These are phyloP conservation scores for Semnornis frantzii DNA, from an alignment of 2,113 vertebrate genomes.

Conservation along the genomic window DNA sequence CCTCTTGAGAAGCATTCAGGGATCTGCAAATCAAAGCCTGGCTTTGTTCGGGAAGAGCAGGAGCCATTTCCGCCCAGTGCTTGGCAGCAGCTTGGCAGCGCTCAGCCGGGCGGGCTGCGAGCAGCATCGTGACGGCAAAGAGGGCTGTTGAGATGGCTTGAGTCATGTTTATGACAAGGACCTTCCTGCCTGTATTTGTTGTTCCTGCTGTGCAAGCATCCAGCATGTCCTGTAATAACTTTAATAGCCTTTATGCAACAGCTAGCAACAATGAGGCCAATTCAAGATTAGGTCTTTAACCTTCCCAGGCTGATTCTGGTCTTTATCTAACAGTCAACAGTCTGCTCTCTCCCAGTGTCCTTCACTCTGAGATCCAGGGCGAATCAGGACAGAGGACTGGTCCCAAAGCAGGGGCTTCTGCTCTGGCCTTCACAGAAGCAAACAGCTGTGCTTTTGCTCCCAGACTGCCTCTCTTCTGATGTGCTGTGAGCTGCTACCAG, in stretches of 20 bases:
- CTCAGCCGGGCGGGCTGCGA: neutral
- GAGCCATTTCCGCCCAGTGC: neutral
- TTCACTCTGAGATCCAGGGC: neutral
- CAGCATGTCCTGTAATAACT: neutral
- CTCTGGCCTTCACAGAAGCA: neutral
- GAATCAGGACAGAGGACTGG: neutral
- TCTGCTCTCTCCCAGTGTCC: neutral
- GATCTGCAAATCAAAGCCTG: neutral
- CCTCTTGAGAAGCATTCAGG: neutral
- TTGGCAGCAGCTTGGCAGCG: fast-evolving
- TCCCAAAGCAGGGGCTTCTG: neutral
- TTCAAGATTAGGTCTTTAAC: neutral
- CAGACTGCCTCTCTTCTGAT: fast-evolving
- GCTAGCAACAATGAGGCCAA: neutral
- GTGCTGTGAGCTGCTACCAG: neutral
- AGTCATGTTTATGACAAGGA: slow-evolving; percentile 4
- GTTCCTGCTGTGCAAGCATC: slow-evolving; percentile 17
- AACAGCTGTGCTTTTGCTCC: neutral
- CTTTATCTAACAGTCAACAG: neutral
- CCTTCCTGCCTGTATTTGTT: neutral
- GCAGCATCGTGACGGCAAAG: neutral
- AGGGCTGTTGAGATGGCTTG: neutral
- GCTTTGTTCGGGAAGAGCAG: neutral
- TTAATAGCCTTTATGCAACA: neutral
- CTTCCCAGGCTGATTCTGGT: neutral